phyloP scores from a whole-genome alignment of 2,113 vertebrate genomes.

The Dasyurus viverrinus region DNA sequence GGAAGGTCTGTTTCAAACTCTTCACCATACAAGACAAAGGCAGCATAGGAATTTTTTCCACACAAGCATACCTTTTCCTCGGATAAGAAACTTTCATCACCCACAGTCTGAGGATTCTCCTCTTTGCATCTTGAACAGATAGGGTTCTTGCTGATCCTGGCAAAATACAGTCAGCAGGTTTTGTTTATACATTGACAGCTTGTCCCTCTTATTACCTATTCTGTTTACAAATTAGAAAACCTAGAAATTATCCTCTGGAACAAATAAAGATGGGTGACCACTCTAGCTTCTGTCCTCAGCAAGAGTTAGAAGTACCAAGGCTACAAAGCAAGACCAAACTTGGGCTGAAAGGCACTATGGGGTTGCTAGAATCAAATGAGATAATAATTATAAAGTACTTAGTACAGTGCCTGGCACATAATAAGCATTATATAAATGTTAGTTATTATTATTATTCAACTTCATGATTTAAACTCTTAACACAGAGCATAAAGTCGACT shows the following conservation, averaged over 20 bases:
- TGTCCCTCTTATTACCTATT: not conserved
- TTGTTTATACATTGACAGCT: not conserved
- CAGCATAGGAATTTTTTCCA: not conserved
- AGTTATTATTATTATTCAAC: not conserved
- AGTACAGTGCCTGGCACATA: not conserved
- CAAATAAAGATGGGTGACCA: rapidly evolving
- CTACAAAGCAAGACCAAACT: not conserved
- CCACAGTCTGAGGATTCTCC: constrained; percentile 73
- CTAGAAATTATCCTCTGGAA: not conserved
- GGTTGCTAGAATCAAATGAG: not conserved
- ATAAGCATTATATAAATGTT: not conserved
- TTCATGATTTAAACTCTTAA: not conserved
- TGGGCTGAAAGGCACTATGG: not conserved
- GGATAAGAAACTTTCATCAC: constrained; percentile 80
- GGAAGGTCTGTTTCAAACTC: not conserved
- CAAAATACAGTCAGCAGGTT: not conserved
- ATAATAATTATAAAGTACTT: not conserved
- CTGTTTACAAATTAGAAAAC: not conserved
- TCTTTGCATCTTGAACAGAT: constrained; percentile 86
- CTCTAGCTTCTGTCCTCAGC: not conserved
- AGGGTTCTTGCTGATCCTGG: constrained; percentile 83
- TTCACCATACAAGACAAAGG: not conserved
- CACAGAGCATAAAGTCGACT: rapidly evolving
- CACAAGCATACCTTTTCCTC: constrained; percentile 84
- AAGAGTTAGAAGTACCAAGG: not conserved